Evolutionary conservation across 2,888 invertebrate species (phyloP).

Genomic region (Carcina quercana): DNA sequence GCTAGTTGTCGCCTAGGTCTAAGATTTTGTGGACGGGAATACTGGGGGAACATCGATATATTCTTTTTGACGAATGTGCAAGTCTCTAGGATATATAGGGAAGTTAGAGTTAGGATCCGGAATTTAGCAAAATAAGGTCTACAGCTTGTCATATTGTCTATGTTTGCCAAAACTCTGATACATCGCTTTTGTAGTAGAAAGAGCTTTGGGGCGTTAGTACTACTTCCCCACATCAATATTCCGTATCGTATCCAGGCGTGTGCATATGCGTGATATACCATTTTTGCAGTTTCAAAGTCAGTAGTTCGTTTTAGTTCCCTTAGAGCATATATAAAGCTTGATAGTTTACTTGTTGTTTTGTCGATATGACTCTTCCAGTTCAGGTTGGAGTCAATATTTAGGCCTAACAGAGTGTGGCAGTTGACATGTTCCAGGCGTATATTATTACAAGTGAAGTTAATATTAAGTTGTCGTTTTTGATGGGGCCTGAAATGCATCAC

Average conservation of each 20-base stretch:
- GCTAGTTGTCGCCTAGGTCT: too few relatives aligned
- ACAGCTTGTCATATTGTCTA: slow-evolving; percentile 3
- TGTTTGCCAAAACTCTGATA: slow-evolving; percentile 6
- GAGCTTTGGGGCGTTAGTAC: background rate
- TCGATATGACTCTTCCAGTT: slow-evolving; percentile 13
- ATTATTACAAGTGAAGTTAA: slow-evolving; percentile 6
- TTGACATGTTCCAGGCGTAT: slow-evolving; percentile 7
- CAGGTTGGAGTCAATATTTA: slow-evolving; percentile 9
- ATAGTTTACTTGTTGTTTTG: slow-evolving; percentile 8
- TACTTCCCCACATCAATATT: slow-evolving; percentile 5
- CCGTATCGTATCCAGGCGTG: slow-evolving; percentile 8
- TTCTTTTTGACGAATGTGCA: background rate
- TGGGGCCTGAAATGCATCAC: slow-evolving; percentile 9
- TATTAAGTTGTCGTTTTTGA: slow-evolving; percentile 7
- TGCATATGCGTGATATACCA: slow-evolving; percentile 12
- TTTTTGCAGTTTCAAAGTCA: slow-evolving; percentile 3
- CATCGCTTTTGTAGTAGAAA: slow-evolving; percentile 7
- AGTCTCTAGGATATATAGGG: background rate
- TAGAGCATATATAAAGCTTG: slow-evolving; percentile 11
- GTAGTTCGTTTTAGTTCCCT: slow-evolving; percentile 9
- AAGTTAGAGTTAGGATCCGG: slow-evolving; percentile 1
- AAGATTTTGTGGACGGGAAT: too few relatives aligned
- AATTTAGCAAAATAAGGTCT: slow-evolving; percentile 1
- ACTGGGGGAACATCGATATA: too few relatives aligned
- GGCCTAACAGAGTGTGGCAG: slow-evolving; percentile 7